Evolutionary conservation across 2,113 vertebrate genomes (phyloP), one percentile per base, ranked within the genome.

Genomic region (Oplegnathus fasciatus): DNA sequence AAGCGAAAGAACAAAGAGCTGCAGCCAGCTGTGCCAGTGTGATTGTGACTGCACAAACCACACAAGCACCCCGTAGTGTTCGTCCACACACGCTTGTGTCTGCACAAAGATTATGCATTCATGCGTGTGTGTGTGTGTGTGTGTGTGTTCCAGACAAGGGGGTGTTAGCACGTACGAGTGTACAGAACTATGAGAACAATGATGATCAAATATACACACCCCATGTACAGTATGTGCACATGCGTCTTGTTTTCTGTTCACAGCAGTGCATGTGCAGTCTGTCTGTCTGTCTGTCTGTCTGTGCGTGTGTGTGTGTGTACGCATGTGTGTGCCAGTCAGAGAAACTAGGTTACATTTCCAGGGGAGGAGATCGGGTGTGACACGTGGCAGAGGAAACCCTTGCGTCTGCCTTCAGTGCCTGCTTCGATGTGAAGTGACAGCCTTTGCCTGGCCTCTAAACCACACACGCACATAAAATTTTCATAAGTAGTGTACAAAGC

Each of bases 261-360:
- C 32, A n/a, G 46, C 30, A 17, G 57, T 14, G 42, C 46, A 52
- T 24, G 30, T 37, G 60, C 14, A 54, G 37, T 60, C 52, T 7
- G 37, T 37, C 37, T 37, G 6, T 37, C 37, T 37, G 37, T 37
- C 10, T n/a, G 1, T 65, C 1, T 73, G 48, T 32, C 26, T 32
- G 24, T 74, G 32, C 34, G 61, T 34, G 28, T 61, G 44, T 34
- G 15, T 50, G 30, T 71, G 15, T 48, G 18, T n/a, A n/a, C n/a
- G n/a, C n/a, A n/a, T 72, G 18, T 65, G 14, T 65, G 75, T 57
- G 80, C 61, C 58, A 70, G 65, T 78, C 42, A 3, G 58, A 72
- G 46, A 91, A 91, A 90, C 66, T 91, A 87, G 92, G 92, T 91
- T 94, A 93, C 0, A 73, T 85, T 92, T 93, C 87, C 89, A 82